A percentile compares a stretch with the other conserved stretches of the same genome.
These are phyloP conservation scores for Callospermophilus lateralis DNA, from an alignment of 2,113 vertebrate genomes.

Conservation along the genomic window DNA sequence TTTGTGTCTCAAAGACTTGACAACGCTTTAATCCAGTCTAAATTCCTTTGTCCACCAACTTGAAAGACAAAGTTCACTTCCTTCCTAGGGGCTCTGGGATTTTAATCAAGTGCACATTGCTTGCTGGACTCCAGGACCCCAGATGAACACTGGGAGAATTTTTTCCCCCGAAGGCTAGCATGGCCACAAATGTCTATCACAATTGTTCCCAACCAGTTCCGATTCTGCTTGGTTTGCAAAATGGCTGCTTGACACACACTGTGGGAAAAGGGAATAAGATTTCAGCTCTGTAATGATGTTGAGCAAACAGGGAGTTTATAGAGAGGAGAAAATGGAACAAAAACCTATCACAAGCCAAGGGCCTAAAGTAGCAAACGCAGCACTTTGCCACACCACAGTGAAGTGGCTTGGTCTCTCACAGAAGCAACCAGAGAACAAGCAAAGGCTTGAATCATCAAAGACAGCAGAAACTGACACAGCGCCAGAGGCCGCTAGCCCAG, in stretches of 20 bases:
- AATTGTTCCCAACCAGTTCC: background rate
- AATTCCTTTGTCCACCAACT: constrained; percentile 20
- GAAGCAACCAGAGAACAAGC: background rate
- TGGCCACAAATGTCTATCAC: constrained; percentile 52
- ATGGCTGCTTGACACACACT: background rate
- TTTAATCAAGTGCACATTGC: constrained; percentile 65
- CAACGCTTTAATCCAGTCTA: background rate
- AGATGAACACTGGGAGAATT: background rate
- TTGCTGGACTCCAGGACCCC: background rate
- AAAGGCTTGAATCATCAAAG: background rate
- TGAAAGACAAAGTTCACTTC: constrained; percentile 40
- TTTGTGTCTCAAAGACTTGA: background rate
- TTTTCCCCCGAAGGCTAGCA: background rate
- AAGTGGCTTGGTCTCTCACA: background rate
- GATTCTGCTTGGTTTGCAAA: background rate
- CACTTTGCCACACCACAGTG: background rate
- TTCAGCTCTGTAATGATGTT: background rate
- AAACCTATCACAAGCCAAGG: background rate
- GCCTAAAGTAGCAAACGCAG: background rate
- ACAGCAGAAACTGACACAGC: background rate
- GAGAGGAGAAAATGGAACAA: background rate
- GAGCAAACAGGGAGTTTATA: background rate
- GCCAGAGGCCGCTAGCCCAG: too few species aligned
- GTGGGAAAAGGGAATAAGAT: background rate
- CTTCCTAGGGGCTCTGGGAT: constrained; percentile 55